These are phyloP conservation scores for Tinamus major DNA, from an alignment of 2,797 vertebrate species.

Conservation along the genomic window DNA sequence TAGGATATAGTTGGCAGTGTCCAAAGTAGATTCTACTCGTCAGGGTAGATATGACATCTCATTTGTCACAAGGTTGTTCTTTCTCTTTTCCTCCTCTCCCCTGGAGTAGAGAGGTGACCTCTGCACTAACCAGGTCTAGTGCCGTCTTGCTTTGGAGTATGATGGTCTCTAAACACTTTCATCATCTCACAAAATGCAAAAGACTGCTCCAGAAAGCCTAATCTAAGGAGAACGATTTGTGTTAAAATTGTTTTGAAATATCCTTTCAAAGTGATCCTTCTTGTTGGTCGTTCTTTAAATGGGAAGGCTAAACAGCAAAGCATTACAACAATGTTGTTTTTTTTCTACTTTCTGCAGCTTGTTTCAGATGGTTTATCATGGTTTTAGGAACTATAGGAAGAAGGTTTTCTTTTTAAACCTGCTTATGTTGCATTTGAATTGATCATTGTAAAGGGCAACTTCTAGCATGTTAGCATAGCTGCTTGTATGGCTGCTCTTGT, in stretches of 20 bases:
- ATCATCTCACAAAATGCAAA: not conserved
- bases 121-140: accelerated
- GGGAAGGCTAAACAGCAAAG: not conserved
- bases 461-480: accelerated
- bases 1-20: not conserved
- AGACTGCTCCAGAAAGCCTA: not conserved
- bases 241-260: not conserved
- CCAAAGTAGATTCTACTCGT: not conserved
- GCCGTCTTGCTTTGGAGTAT: accelerated
- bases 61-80: not conserved
- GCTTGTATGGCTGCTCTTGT: not conserved
- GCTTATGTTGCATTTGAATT: not conserved
- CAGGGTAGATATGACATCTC: not conserved
- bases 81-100: not conserved
- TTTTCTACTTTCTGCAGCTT: not conserved
- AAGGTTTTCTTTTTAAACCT: not conserved
- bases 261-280: not conserved
- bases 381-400: not conserved
- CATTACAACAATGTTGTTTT: not conserved
- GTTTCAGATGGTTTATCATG: accelerated
- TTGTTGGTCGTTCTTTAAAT: not conserved
- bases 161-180: not conserved
- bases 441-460: not conserved
- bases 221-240: not conserved
- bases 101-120: not conserved